phyloP scores from a whole-genome alignment of 1,140 invertebrate genomes.

The Steinernema khuongi region DNA sequence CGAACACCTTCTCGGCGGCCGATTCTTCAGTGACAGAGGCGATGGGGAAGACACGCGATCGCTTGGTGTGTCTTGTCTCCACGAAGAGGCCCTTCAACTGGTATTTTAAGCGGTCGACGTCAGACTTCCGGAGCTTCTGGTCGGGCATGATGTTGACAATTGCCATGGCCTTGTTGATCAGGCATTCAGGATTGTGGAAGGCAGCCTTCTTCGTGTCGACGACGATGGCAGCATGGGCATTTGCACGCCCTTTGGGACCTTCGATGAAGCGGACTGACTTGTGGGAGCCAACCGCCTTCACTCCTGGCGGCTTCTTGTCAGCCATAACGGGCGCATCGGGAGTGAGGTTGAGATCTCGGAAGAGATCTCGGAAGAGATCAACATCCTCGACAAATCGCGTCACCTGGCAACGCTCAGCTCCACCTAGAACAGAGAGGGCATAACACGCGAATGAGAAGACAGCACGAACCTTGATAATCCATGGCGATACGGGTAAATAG shows the following conservation, averaged over 20 bases:
- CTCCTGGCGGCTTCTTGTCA: conserved; percentile 23
- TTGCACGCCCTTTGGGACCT: neutral
- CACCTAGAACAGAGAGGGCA: too few relatives aligned
- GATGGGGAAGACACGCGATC: neutral
- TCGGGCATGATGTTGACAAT: neutral
- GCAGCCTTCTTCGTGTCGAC: conserved; percentile 21
- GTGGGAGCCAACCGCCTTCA: neutral
- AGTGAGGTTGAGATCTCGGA: neutral
- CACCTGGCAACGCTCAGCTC: neutral
- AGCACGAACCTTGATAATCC: too few relatives aligned
- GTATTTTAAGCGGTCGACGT: neutral
- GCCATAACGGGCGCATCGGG: conserved; percentile 18
- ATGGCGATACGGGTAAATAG: too few relatives aligned
- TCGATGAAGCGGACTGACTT: conserved; percentile 24
- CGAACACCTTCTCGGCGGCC: neutral
- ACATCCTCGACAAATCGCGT: neutral
- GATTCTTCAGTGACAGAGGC: neutral
- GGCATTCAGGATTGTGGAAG: conserved; percentile 19
- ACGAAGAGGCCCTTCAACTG: conserved; percentile 1
- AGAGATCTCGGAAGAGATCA: neutral
- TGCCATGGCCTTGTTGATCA: neutral
- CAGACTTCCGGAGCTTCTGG: neutral
- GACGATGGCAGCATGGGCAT: neutral
- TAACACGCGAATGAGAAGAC: too few relatives aligned
- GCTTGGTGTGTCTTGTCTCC: neutral